These are phyloP conservation scores for Aplodontia rufa DNA, from an alignment of 2,113 vertebrate genomes.

Conservation along the genomic window DNA sequence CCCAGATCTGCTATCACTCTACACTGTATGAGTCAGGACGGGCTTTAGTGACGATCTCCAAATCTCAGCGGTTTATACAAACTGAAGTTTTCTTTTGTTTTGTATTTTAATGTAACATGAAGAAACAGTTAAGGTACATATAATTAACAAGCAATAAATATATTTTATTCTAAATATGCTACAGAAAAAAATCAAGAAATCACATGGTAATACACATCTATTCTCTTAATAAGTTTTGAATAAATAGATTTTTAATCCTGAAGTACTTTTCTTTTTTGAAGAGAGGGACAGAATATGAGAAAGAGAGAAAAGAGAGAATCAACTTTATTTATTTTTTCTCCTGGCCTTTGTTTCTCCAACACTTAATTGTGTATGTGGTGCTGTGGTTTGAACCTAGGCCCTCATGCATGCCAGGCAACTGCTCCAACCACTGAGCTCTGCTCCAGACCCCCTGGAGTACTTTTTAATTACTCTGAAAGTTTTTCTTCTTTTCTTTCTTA, in stretches of 20 bases:
- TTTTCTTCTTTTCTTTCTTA: too few species aligned
- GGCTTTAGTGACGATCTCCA: not conserved
- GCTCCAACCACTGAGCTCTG: too few species aligned
- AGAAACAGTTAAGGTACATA: not conserved
- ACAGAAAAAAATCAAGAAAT: not conserved
- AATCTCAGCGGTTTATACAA: constrained; percentile 6
- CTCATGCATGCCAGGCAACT: too few species aligned
- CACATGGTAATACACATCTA: not conserved
- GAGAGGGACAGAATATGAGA: too few species aligned
- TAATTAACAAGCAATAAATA: not conserved
- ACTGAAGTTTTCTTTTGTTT: not conserved
- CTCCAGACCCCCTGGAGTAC: too few species aligned
- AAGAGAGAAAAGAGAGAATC: too few species aligned
- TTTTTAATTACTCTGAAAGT: not conserved
- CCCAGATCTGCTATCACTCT: not conserved
- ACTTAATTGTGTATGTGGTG: too few species aligned
- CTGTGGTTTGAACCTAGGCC: too few species aligned
- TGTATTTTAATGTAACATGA: not conserved
- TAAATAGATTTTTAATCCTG: not conserved
- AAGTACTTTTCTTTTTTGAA: not conserved
- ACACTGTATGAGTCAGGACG: not conserved
- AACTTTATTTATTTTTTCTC: too few species aligned
- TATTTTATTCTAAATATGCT: not conserved
- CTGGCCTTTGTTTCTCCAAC: too few species aligned
- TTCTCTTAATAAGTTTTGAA: not conserved